Conservation (phyloP, 2,113 vertebrate genomes). For the Sporophila hypoxantha region DNA sequence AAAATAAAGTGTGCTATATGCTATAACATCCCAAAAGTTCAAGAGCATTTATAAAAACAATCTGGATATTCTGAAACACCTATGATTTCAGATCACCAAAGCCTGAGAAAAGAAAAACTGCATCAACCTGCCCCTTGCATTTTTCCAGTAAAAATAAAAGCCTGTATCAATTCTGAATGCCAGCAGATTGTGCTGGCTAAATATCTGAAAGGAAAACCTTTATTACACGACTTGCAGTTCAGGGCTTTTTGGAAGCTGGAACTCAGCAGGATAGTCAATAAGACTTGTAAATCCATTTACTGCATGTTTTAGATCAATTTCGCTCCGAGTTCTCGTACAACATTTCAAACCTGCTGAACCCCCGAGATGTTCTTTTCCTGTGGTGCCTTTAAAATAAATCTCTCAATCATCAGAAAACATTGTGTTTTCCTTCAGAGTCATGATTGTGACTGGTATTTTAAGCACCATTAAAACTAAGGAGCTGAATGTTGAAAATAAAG, state of each 20-base stretch:
- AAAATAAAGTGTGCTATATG: not conserved
- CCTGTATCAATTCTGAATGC: not conserved
- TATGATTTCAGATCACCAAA: not conserved
- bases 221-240: not conserved
- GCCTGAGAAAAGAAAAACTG: not conserved
- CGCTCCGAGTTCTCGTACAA: not conserved
- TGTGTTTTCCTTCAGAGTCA: not conserved
- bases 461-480: not conserved
- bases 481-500: slow-evolving; percentile 1
- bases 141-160: not conserved
- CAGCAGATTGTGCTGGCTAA: not conserved
- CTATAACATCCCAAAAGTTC: not conserved
- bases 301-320: slow-evolving; percentile 30
- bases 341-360: not conserved
- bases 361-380: not conserved
- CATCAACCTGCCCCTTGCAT: not conserved
- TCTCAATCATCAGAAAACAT: not conserved
- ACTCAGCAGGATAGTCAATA: not conserved
- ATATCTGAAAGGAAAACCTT: not conserved
- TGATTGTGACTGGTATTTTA: slow-evolving; percentile 1
- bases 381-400: not conserved
- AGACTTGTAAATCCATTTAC: slow-evolving; percentile 18
- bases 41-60: not conserved
- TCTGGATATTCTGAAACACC: not conserved
- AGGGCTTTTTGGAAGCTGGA: not conserved